Evolutionary conservation across 1,140 invertebrate species (phyloP), one percentile per base, ranked within the genome.

Genomic region (Gryon sp.): DNA sequence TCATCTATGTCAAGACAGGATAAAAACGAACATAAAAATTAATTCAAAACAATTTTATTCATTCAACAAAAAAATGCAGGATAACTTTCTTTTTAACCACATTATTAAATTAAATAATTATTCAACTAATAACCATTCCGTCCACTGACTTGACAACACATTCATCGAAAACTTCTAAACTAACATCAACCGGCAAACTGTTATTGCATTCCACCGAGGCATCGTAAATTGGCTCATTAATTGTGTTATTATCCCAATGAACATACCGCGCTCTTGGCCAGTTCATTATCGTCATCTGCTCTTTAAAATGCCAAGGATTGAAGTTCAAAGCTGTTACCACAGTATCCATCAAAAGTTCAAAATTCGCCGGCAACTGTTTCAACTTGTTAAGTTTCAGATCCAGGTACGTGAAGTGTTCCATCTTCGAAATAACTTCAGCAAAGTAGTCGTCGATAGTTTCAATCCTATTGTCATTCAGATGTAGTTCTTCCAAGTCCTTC

Each of bases 261-360:
- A 14, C 19, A 14, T n/a, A 50, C 3, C 20, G 4, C 5, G 43
- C 15, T 0, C 2, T 20, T 3, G 9, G 19, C 22, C 22, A 46
- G 2, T 48, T 18, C 1, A 6, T 12, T 6, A 73, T 57, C 5
- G 4, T 0, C 34, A 73, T 34, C 26, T 73, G 59, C 4, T 63
- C 12, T 15, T 24, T 63, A n/a, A 65, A 73, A 1, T 11, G 24
- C 69, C 69, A 73, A 9, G 50, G 59, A 50, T 73, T 73, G 0
- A 6, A 7, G 0, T 22, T 12, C 15, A 53, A 30, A 20, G 0
- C 3, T 0, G 59, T 9, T 2, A 1, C 6, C 1, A 8, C 2
- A 1, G 32, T 14, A 0, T 20, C 4, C 4, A 26, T 19, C 12
- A 72, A 26, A 15, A 45, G 0, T 2, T 12, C 1, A n/a, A 65